Conservation (phyloP, 2,797 vertebrate species). For the Cuculus canorus region DNA sequence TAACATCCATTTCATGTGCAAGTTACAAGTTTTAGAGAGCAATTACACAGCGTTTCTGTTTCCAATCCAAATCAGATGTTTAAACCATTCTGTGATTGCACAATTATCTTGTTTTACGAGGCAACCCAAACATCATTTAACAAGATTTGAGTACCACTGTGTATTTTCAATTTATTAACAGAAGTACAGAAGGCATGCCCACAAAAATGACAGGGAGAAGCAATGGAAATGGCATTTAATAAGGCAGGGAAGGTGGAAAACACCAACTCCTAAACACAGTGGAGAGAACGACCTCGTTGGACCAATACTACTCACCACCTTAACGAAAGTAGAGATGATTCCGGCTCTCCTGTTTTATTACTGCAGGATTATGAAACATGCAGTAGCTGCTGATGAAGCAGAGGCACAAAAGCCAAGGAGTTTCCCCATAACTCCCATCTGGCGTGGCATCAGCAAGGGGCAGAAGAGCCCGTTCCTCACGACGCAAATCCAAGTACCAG, state of each 20-base stretch:
- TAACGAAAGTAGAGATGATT: not conserved
- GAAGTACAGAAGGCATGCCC: not conserved
- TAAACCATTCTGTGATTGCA: constrained; percentile 60
- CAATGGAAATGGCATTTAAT: not conserved
- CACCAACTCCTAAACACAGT: not conserved
- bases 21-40: constrained; percentile 63
- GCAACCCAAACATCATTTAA: constrained; percentile 58
- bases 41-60: constrained; percentile 62
- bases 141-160: constrained; percentile 43
- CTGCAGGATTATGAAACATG: not conserved
- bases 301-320: not conserved
- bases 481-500: not conserved
- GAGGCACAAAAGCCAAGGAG: not conserved
- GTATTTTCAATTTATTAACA: constrained; percentile 47
- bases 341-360: not conserved
- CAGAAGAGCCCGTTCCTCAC: not conserved
- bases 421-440: not conserved
- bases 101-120: constrained; percentile 66
- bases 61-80: constrained; percentile 66
- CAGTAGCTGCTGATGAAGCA: not conserved
- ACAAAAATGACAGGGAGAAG: not conserved
- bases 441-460: accelerated
- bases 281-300: not conserved
- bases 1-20: constrained; percentile 47
- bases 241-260: not conserved